Evolutionary conservation across 2,797 vertebrate species (phyloP).

Genomic region (Notolepis coatsorum): DNA sequence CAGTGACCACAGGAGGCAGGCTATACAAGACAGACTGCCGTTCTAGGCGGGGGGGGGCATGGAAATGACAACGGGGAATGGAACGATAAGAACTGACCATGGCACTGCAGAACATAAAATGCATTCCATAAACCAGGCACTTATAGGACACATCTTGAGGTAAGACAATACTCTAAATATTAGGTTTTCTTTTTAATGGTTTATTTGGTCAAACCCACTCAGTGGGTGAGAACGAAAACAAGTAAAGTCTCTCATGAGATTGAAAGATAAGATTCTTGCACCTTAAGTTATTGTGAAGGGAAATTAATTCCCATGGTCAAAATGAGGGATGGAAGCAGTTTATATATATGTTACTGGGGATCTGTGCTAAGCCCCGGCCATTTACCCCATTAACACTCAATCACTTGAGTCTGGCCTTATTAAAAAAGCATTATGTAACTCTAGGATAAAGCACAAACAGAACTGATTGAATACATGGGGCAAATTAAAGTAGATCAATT

Average conservation of each 20-base stretch:
- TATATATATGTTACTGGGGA: neutral
- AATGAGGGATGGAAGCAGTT: conserved; percentile 15
- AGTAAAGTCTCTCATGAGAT: conserved; percentile 14
- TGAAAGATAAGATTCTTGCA: conserved; percentile 10
- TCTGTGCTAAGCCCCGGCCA: conserved; percentile 40
- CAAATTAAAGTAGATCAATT: conserved; percentile 33
- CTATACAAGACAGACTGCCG: neutral
- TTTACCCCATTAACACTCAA: conserved; percentile 50
- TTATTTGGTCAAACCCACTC: conserved; percentile 37
- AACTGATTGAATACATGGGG: conserved; percentile 18
- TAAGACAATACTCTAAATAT: conserved; percentile 65
- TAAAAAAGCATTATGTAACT: conserved; percentile 39
- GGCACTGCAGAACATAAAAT: conserved; percentile 71
- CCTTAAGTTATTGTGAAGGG: conserved; percentile 16
- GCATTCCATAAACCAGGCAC: conserved; percentile 80
- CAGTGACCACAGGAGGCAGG: conserved; percentile 39
- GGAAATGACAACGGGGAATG: conserved; percentile 42
- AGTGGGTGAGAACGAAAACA: conserved; percentile 22
- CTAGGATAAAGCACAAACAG: conserved; percentile 34
- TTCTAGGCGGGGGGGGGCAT: conserved; percentile 26
- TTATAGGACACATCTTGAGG: conserved; percentile 76
- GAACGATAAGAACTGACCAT: conserved; percentile 50
- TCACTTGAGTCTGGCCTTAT: conserved; percentile 46
- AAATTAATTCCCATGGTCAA: conserved; percentile 16
- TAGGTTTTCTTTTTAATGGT: conserved; percentile 30